Evolutionary conservation across 2,888 invertebrate species (phyloP).

Genomic region (Leucoptera coffeella): DNA sequence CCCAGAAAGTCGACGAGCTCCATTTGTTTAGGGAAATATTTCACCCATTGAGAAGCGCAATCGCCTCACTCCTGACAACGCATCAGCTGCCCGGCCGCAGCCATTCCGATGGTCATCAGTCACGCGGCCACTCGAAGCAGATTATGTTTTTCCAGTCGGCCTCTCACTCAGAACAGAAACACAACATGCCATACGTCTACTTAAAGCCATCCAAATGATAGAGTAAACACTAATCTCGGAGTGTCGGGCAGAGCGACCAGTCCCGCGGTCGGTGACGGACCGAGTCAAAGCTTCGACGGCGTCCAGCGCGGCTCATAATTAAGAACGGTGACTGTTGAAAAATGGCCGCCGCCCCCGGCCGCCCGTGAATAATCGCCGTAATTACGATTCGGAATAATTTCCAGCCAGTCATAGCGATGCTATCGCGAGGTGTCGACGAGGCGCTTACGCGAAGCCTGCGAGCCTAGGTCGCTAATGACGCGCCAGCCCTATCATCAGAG

Average conservation of each 20-base stretch:
- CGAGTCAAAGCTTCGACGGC: constrained; percentile 52
- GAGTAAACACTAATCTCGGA: constrained; percentile 46
- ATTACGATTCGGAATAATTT: constrained; percentile 54
- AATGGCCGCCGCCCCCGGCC: constrained; percentile 53
- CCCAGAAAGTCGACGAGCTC: no score
- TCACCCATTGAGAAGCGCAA: no score
- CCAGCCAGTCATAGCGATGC: constrained; percentile 53
- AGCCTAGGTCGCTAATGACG: no score
- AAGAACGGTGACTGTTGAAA: constrained; percentile 55
- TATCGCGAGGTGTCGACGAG: constrained; percentile 52
- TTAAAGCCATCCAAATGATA: constrained; percentile 47
- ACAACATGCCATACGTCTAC: constrained; percentile 46
- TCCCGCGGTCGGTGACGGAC: constrained; percentile 33
- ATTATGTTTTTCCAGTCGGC: constrained; percentile 31
- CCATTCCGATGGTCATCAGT: no score
- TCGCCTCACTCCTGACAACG: no score
- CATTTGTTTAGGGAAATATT: no score
- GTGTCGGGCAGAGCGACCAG: constrained; percentile 19
- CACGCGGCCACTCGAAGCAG: no score
- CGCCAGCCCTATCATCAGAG: no score
- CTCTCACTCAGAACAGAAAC: constrained; percentile 35
- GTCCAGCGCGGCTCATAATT: constrained; percentile 51
- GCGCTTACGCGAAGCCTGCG: no score
- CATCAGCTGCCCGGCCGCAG: no score
- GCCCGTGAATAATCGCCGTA: constrained; percentile 54